phyloP scores from a whole-genome alignment of 2,888 invertebrate species.

The Ligdia adustata region DNA sequence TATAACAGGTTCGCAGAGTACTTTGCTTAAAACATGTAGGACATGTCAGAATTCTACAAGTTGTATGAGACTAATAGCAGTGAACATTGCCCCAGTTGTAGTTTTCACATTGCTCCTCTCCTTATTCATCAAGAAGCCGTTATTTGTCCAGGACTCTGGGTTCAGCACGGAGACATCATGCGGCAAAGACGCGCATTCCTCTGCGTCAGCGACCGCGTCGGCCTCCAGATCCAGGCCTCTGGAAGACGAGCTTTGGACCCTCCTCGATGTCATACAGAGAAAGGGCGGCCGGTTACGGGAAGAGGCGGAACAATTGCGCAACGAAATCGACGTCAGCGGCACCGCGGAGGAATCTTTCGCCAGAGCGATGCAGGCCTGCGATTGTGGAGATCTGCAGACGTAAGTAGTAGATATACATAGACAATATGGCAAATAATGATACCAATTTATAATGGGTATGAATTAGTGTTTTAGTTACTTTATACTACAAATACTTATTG shows the following conservation, averaged over 20 bases:
- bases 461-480: too few relatives aligned
- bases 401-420: too few relatives aligned
- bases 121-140: too few relatives aligned
- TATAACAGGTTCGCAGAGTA: too few relatives aligned
- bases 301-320: constrained; percentile 87
- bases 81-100: too few relatives aligned
- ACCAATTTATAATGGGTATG: too few relatives aligned
- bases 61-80: too few relatives aligned
- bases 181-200: constrained; percentile 91
- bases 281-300: constrained; percentile 88
- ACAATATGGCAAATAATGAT: too few relatives aligned
- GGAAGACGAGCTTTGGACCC: constrained; percentile 92
- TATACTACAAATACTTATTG: too few relatives aligned
- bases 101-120: too few relatives aligned
- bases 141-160: constrained; percentile 92
- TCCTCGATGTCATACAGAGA: constrained; percentile 93
- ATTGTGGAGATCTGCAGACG: constrained; percentile 44
- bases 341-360: constrained; percentile 86
- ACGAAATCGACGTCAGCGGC: constrained; percentile 67
- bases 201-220: constrained; percentile 82
- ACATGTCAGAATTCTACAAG: too few relatives aligned
- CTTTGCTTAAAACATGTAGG: too few relatives aligned
- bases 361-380: constrained; percentile 64
- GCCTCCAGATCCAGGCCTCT: constrained; percentile 83
- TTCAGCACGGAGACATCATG: constrained; percentile 95